Evolutionary conservation across 2,113 vertebrate genomes (phyloP), one percentile per base, ranked within the genome.

Genomic region (Aptenodytes forsteri): DNA sequence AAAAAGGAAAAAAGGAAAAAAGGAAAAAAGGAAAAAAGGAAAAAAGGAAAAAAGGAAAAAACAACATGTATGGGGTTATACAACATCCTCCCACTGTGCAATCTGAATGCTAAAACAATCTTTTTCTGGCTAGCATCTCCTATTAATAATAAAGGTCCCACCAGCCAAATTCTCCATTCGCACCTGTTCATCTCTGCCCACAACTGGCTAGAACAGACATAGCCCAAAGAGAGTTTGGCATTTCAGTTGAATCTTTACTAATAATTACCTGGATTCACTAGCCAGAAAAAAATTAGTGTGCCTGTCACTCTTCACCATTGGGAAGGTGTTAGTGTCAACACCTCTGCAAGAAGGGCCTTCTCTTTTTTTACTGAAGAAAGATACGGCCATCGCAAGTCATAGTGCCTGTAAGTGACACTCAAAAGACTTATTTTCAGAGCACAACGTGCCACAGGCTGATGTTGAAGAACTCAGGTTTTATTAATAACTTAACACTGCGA

Each of bases 351-450:
- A 83, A 86, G 18, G 11, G 9, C 14, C 22, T 70, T 69, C 34
- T 49, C 23, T 76, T 85, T 81, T 91, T 72, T 44, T 70, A 59
- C 6, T 25, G 27, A 71, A 58, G 23, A 55, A 52, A 78, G 23
- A 52, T 26, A 62, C 0, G 2, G 20, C 8, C 3, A 1, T 34
- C 0, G 0, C 21, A 86, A 90, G 4, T 34, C 32, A 11, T 0
- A 66, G 8, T 10, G 11, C 49, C 49, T 54, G 29, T 32, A 79
- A 55, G 22, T 56, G 36, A 79, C 27, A 62, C 20, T 42, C 27
- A 38, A 12, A 71, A 54, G 29, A 81, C 27, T 59, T 61, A 3
- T 9, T 72, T 91, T 80, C 47, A 83, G 22, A 90, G 27, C 20
- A 62, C 16, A 55, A 5, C 1, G 20, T 86, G 62, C 8, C 36